Evolutionary conservation across 2,113 vertebrate genomes (phyloP), one percentile per base, ranked within the genome.

Genomic region (Scomber japonicus): DNA sequence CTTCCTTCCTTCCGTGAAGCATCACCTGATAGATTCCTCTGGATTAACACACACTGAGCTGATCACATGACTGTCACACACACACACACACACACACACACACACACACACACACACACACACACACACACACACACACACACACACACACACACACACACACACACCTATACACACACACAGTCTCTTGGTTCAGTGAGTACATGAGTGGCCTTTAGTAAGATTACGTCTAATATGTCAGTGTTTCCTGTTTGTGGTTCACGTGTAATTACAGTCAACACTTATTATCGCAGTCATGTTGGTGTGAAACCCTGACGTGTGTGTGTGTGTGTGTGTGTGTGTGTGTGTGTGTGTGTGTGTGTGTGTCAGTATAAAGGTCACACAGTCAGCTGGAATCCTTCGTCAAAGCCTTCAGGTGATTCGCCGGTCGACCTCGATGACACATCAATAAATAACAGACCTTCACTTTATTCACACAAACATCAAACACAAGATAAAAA

Each of bases 251-350:
- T 79, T 80, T 84, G 80, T 17, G 45, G 48, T 65, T 83, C 12
- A 5, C 73, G 68, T 75, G n/a, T 71, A 78, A 89, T 84, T 80
- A 82, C 70, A 87, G 82, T 82, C 68, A 83, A 78, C 82, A 82
- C 74, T 78, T 79, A 71, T 82, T 79, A 71, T 82, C 82, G 71
- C 17, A 80, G 55, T 15, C 27, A 10, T 15, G 40, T 56, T 3
- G 13, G 21, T 65, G 68, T 71, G 54, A 53, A 74, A 46, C 21
- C 24, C 16, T 62, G 65, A 9, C 44, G 11, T 35, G 55, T 51
- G 16, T 31, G 19, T 65, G 60, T 59, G 60, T 75, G 65, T 82
- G 66, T 72, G 56, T 61, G 40, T 51, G 57, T 73, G 62, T 48
- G 54, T 48, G 54, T 13, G 21, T 55, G 60, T 75, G 65, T 82